A percentile compares a stretch with the other conserved stretches of the same genome.
Conservation (phyloP, 2,797 vertebrate genomes). For the Pampus argenteus region DNA sequence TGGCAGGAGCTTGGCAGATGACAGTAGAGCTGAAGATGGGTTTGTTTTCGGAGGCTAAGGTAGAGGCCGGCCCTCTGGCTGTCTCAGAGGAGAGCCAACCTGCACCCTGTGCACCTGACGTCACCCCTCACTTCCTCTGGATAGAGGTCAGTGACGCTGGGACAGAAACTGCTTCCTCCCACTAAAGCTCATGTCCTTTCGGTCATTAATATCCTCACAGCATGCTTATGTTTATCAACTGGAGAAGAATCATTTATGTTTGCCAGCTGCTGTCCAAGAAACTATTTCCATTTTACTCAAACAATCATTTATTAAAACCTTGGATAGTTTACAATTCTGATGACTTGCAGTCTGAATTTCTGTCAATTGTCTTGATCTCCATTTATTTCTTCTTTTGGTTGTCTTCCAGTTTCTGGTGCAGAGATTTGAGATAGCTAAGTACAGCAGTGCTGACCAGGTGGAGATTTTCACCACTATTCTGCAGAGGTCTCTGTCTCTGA, state of each 20-base stretch:
- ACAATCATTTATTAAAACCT: too few species aligned
- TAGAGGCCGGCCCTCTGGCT: slow-evolving; percentile 93
- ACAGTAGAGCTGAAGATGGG: slow-evolving; percentile 94
- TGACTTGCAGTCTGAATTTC: too few species aligned
- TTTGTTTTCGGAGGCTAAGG: slow-evolving; percentile 91
- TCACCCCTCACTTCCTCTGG: slow-evolving; percentile 96
- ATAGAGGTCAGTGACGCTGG: slow-evolving; percentile 88
- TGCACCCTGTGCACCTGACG: slow-evolving; percentile 90
- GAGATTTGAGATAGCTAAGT: slow-evolving; percentile 98
- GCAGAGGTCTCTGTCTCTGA: slow-evolving; percentile 93
- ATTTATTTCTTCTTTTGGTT: not conserved
- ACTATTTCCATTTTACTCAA: too few species aligned
- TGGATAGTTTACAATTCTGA: too few species aligned
- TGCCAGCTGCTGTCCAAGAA: too few species aligned
- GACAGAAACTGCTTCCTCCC: not conserved
- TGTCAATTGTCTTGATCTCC: not conserved
- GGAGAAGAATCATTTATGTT: too few species aligned
- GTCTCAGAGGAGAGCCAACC: slow-evolving; percentile 97
- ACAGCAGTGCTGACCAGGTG: slow-evolving; percentile 97
- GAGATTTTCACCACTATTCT: slow-evolving; percentile 96
- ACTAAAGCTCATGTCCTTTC: not conserved
- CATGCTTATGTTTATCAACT: not conserved
- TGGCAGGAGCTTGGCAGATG: slow-evolving; percentile 99
- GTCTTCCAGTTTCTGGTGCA: slow-evolving; percentile 92
- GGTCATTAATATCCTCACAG: not conserved